Conservation (phyloP, 2,113 vertebrate genomes). For the Odocoileus virginianus region DNA sequence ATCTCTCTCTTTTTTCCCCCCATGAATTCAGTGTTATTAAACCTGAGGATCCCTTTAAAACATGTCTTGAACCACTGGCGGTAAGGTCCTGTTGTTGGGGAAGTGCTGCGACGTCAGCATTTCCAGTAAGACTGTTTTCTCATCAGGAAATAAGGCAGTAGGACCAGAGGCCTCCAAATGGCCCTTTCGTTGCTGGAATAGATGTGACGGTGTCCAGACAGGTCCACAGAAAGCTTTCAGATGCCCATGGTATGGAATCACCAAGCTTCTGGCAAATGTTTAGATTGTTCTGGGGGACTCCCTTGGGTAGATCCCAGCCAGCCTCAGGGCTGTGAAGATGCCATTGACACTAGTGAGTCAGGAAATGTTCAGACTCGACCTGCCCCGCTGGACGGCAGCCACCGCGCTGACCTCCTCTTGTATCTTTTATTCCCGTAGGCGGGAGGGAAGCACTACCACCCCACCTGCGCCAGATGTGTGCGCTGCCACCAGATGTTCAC, state of each 20-base stretch:
- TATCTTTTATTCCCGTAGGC: slow-evolving; percentile 80
- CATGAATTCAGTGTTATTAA: not conserved
- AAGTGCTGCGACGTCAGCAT: not conserved
- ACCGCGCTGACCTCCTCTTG: not conserved
- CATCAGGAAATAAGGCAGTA: not conserved
- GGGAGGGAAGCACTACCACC: slow-evolving; percentile 98
- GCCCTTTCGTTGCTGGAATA: not conserved
- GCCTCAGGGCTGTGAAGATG: not conserved
- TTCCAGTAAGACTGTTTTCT: not conserved
- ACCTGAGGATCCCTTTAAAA: not conserved
- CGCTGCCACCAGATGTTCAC: slow-evolving; percentile 98
- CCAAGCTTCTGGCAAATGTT: not conserved
- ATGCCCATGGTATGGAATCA: not conserved
- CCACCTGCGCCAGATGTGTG: slow-evolving; percentile 94
- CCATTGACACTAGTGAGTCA: not conserved
- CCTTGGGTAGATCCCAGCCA: not conserved
- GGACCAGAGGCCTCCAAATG: not conserved
- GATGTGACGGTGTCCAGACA: not conserved
- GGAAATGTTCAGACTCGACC: not conserved
- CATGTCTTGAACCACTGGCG: not conserved
- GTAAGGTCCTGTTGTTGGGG: not conserved
- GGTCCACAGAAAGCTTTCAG: not conserved
- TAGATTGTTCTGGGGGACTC: not conserved
- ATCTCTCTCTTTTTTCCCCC: not conserved
- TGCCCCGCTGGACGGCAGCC: not conserved